Percentiles rank a stretch among this genome's conserved stretches.
These are phyloP conservation scores for Aricia agestis DNA, from an alignment of 1,140 invertebrate species.

Conservation along the genomic window DNA sequence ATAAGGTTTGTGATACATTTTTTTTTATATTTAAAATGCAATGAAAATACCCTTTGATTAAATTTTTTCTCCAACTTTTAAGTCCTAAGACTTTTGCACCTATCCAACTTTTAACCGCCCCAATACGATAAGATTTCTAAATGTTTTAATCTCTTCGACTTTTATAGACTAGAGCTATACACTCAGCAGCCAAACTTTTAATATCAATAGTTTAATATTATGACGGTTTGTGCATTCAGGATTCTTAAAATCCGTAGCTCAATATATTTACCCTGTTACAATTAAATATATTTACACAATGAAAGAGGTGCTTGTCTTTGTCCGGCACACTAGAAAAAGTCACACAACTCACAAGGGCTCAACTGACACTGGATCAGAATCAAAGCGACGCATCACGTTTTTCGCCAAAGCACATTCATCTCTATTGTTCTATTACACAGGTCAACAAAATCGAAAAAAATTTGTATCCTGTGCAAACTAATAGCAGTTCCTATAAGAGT, in stretches of 20 bases:
- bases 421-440: too few relatives aligned
- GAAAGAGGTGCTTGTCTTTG: too few relatives aligned
- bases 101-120: slow-evolving; percentile 8
- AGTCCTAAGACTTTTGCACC: background rate
- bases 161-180: slow-evolving; percentile 13
- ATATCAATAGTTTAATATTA: background rate
- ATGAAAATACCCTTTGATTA: background rate
- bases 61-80: background rate
- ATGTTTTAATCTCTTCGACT: slow-evolving; percentile 7
- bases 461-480: too few relatives aligned
- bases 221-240: background rate
- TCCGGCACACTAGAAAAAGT: too few relatives aligned
- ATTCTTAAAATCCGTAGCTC: background rate
- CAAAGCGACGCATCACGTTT: too few relatives aligned
- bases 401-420: too few relatives aligned
- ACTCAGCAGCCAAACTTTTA: slow-evolving; percentile 13
- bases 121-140: background rate
- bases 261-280: background rate
- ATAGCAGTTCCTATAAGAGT: too few relatives aligned
- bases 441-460: too few relatives aligned
- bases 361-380: too few relatives aligned
- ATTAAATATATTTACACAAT: too few relatives aligned
- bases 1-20: background rate
- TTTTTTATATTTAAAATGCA: background rate
- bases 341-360: too few relatives aligned